Evolutionary conservation across 1,140 invertebrate species (phyloP), one percentile per base, ranked within the genome.

Genomic region (Leucophenga varia): DNA sequence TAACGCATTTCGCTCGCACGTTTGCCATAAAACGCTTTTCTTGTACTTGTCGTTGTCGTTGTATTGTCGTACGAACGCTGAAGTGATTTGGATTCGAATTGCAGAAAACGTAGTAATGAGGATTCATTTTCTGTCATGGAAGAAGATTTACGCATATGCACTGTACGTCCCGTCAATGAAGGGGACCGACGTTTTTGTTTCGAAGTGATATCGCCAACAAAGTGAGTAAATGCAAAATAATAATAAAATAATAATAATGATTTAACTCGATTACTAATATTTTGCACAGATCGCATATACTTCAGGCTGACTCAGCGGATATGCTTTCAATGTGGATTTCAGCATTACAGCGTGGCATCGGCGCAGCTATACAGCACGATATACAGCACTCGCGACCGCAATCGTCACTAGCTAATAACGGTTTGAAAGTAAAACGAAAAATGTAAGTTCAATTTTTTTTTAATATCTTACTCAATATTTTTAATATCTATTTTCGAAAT

Each of bases 271-370:
- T n/a, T 5, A 8, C 7, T 16, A 30, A n/a, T 16, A 6, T 14
- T 14, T 6, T 28, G 14, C 13, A 19, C 55, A 96, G 93, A 74
- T 95, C 87, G 72, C 95, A 98, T 76, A 90, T 96, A 74, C 79
- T 98, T 2, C 95, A 98, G 85, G 95, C 95, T 2, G 95, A 98
- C 68, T 93, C 90, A 1, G 93, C 96, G 57, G 87, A 93, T 60
- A 88, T 93, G 79, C 88, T 91, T 56, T 82, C 87, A 46, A 79
- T 83, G 3, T 98, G 95, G 95, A 87, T 97, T 7, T 77, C 81
- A n/a, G 89, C 93, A 1, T 78, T 97, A 52, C 93, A 97, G 72
- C 84, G 86, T 58, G 89, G 87, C 6, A 93, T 93, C 57, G 85
- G 89, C 14, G 84, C 85, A 21, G 91, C 90, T 6, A 87, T 91